A percentile compares a stretch with the other conserved stretches of the same genome.
phyloP scores from a whole-genome alignment of 2,113 vertebrate genomes.

The Carettochelys insculpta region DNA sequence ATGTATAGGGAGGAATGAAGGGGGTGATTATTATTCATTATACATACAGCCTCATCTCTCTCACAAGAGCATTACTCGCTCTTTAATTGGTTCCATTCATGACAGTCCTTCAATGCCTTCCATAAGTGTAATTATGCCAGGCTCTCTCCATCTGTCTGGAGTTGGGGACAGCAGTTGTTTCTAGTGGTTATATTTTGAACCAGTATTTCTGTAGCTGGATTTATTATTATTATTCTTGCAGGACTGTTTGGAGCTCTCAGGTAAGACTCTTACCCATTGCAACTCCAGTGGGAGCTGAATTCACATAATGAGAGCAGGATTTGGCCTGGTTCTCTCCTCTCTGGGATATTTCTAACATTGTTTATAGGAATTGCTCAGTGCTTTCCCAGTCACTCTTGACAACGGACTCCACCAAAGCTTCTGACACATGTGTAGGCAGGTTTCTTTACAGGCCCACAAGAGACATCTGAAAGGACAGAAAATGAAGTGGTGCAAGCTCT shows the following conservation, averaged over 20 bases:
- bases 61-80: conserved; percentile 18
- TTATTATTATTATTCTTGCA: neutral
- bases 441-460: neutral
- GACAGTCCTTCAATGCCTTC: conserved; percentile 56
- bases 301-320: conserved; percentile 9
- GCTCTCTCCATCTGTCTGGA: conserved; percentile 77
- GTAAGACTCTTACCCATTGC: neutral
- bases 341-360: neutral
- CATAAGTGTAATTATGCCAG: conserved; percentile 87
- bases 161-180: conserved; percentile 75
- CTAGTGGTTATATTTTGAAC: conserved; percentile 59
- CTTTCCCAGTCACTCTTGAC: neutral
- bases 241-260: neutral
- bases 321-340: conserved; percentile 5
- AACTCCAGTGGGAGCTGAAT: neutral
- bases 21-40: neutral
- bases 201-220: conserved; percentile 39
- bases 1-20: neutral
- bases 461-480: neutral
- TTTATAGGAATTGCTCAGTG: neutral
- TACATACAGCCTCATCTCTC: neutral
- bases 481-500: neutral
- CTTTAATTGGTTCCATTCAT: conserved; percentile 71
- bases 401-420: conserved; percentile 8
- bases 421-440: neutral